phyloP scores from a whole-genome alignment of 2,797 vertebrate genomes.

The Tragopan temminckii region DNA sequence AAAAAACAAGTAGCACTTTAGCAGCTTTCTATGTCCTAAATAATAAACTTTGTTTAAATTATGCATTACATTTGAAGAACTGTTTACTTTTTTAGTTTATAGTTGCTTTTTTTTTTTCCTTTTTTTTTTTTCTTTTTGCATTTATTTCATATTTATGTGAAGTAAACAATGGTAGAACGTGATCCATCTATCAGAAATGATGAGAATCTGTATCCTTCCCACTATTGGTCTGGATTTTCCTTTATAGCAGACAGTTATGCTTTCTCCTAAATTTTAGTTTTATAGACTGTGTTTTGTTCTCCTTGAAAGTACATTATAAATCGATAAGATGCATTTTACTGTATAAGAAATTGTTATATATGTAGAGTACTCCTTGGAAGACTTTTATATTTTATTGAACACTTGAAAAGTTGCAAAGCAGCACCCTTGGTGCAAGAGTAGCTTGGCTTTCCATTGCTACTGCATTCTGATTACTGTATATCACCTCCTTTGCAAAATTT shows the following conservation, averaged over 20 bases:
- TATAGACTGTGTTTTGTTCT: slow-evolving; percentile 72
- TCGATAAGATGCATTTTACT: slow-evolving; percentile 75
- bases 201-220: background rate
- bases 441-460: slow-evolving; percentile 26
- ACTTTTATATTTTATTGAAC: slow-evolving; percentile 56
- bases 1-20: background rate
- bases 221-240: background rate
- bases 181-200: background rate
- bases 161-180: background rate
- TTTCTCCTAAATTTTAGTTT: slow-evolving; percentile 61
- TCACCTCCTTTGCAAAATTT: slow-evolving; percentile 34
- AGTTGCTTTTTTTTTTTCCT: background rate
- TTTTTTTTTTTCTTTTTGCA: background rate
- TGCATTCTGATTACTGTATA: background rate
- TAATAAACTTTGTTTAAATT: background rate
- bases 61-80: background rate
- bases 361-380: slow-evolving; percentile 55
- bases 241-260: background rate
- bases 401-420: slow-evolving; percentile 38
- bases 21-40: background rate
- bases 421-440: background rate
- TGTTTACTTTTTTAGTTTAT: background rate
- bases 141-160: background rate
- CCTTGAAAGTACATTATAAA: slow-evolving; percentile 72
- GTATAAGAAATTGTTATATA: slow-evolving; percentile 57